phyloP scores from a whole-genome alignment of 2,888 invertebrate genomes.

The Acanthococcus lagerstroemiae region DNA sequence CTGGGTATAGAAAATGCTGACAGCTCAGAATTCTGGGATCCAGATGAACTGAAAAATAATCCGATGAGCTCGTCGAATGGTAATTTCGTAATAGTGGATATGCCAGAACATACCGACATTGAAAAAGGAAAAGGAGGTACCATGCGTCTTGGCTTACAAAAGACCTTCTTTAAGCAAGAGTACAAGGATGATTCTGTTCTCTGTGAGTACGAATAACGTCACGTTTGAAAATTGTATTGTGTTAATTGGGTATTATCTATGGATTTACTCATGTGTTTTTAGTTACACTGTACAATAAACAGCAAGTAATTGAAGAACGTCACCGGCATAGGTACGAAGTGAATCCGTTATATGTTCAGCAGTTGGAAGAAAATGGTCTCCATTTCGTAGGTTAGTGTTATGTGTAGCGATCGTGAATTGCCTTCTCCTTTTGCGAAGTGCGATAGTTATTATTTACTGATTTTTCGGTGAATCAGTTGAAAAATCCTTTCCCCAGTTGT shows the following conservation, averaged over 20 bases:
- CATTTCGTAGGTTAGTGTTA: constrained; percentile 71
- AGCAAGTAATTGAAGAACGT: constrained; percentile 78
- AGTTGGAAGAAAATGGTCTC: constrained; percentile 71
- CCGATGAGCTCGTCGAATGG: not conserved
- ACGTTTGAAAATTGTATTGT: no score
- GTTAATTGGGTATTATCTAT: no score
- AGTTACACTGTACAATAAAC: no score
- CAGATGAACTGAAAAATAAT: not conserved
- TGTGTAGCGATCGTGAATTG: no score
- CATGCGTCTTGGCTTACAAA: constrained; percentile 91
- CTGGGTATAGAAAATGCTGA: constrained; percentile 35
- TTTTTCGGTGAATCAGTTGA: no score
- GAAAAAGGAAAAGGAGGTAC: constrained; percentile 94
- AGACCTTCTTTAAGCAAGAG: constrained; percentile 64
- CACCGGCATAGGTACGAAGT: constrained; percentile 97
- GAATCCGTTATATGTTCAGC: constrained; percentile 72
- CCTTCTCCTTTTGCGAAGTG: no score
- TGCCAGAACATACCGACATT: constrained; percentile 95
- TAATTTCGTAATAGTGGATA: constrained; percentile 84
- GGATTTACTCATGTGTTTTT: no score
- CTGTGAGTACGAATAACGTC: no score
- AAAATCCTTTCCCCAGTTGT: no score
- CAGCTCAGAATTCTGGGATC: constrained; percentile 8
- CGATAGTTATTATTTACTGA: no score
- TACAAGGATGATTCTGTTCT: constrained; percentile 44